A percentile compares a stretch with the other conserved stretches of the same genome.
phyloP scores from a whole-genome alignment of 2,888 invertebrate species.

The Xylota sylvarum region DNA sequence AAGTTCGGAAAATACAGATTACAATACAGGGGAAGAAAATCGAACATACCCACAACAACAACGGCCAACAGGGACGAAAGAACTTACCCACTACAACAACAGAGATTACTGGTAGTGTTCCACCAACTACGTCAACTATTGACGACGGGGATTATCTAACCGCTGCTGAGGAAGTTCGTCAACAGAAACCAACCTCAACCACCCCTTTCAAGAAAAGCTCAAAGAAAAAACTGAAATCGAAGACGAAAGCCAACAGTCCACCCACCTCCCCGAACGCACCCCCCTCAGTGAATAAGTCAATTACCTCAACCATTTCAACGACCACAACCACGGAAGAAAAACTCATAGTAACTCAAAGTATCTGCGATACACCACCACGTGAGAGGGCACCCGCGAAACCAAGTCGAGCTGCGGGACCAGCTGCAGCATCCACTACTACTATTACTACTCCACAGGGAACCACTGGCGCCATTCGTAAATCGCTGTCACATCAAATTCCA shows the following conservation, averaged over 20 bases:
- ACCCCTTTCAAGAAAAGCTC: conserved; percentile 63
- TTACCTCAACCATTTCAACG: conserved; percentile 66
- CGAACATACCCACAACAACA: conserved; percentile 78
- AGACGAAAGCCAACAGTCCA: conserved; percentile 62
- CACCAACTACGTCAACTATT: conserved; percentile 53
- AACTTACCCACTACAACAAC: conserved; percentile 80
- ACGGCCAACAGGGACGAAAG: conserved; percentile 69
- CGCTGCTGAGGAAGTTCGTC: conserved; percentile 38
- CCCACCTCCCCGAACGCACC: conserved; percentile 21
- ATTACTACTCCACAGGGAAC: conserved; percentile 67
- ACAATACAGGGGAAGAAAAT: conserved; percentile 83
- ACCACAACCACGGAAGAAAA: conserved; percentile 79
- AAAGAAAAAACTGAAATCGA: conserved; percentile 78
- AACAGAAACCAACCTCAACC: conserved; percentile 49
- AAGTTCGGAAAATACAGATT: conserved; percentile 82
- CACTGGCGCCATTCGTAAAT: conserved; percentile 79
- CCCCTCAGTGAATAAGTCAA: conserved; percentile 50
- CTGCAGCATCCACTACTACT: not conserved
- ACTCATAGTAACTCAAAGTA: conserved; percentile 83
- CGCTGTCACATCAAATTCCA: conserved; percentile 70
- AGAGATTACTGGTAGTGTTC: conserved; percentile 79
- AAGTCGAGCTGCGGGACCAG: conserved; percentile 79
- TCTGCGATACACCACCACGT: conserved; percentile 83
- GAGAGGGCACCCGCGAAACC: conserved; percentile 84
- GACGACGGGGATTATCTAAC: conserved; percentile 67